Evolutionary conservation across 2,888 invertebrate species (phyloP), one percentile per base, ranked within the genome.

Genomic region (Synergus japonicus): DNA sequence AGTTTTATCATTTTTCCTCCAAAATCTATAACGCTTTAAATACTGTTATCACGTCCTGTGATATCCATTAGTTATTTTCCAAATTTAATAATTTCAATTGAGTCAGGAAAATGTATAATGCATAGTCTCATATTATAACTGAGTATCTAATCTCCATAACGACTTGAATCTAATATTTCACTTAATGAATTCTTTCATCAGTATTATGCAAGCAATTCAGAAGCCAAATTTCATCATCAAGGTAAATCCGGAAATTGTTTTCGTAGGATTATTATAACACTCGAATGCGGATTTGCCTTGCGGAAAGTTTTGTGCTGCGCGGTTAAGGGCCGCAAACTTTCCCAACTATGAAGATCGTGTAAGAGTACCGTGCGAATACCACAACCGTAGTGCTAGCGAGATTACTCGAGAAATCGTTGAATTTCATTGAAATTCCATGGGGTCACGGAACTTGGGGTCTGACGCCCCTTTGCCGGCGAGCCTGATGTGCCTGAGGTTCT

Each of bases 361-460:
- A 76, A 79, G 78, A 78, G 82, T 69, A 82, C 78, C 82, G 78
- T 77, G 60, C 69, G 69, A 69, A 60, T 78, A 73, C 69, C 78
- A 79, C 60, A 73, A 79, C 73, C 76, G 46, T 67, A 63, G 65
- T 73, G 49, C 78, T 73, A 37, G 73, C 63, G 73, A 78, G 78
- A 78, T 64, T 73, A 78, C 73, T 73, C 73, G 78, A 73, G 78
- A 64, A 81, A 78, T 81, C 79, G 83, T 78, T 81, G 83, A 78
- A 81, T 83, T 81, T 81, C 81, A 83, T 83, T 81, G 82, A 83
- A 83, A 83, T 82, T 82, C 82, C 83, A 80, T 78, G 80, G 79
- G 83, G 81, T 80, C 78, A 81, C 80, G 81, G 77, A 81, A 78
- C 78, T 83, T 69, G 63, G 80, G 78, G 76, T 81, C 73, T 80